Percentiles rank a stretch among this genome's conserved stretches.
These are phyloP conservation scores for Oreochromis aureus DNA, from an alignment of 2,113 vertebrate species.

Conservation along the genomic window DNA sequence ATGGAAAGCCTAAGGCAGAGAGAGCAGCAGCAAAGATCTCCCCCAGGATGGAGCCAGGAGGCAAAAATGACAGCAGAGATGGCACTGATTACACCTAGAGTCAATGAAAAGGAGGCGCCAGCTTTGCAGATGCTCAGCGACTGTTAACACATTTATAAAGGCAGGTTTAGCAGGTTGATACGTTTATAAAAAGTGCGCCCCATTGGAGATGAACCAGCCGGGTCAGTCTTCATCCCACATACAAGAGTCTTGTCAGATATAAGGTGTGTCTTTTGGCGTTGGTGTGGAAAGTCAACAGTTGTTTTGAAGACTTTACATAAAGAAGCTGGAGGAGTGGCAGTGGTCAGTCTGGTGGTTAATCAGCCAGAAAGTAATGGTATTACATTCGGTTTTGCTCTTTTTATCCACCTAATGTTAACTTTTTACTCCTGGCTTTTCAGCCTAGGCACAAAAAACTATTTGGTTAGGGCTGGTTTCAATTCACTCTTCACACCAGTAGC, in stretches of 20 bases:
- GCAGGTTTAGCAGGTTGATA: neutral
- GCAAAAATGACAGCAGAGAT: neutral
- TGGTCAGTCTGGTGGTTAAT: neutral
- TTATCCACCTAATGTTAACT: neutral
- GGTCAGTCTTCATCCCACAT: neutral
- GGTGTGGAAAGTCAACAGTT: neutral
- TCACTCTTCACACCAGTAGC: neutral
- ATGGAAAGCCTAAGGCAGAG: neutral
- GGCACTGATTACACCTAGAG: neutral
- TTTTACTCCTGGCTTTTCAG: neutral
- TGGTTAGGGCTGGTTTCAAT: neutral
- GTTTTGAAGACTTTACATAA: neutral
- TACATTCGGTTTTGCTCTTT: neutral
- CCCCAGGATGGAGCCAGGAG: neutral
- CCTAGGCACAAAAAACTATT: neutral
- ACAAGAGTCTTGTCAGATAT: neutral
- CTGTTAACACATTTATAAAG: neutral
- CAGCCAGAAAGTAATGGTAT: neutral
- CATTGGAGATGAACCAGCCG: neutral
- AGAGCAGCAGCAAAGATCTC: neutral
- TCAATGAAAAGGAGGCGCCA: neutral
- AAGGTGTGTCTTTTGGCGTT: neutral
- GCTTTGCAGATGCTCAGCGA: neutral
- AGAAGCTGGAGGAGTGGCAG: neutral
- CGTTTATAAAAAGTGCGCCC: rapidly evolving